Evolutionary conservation across 2,113 vertebrate species (phyloP), one percentile per base, ranked within the genome.

Genomic region (Aphyosemion australe): DNA sequence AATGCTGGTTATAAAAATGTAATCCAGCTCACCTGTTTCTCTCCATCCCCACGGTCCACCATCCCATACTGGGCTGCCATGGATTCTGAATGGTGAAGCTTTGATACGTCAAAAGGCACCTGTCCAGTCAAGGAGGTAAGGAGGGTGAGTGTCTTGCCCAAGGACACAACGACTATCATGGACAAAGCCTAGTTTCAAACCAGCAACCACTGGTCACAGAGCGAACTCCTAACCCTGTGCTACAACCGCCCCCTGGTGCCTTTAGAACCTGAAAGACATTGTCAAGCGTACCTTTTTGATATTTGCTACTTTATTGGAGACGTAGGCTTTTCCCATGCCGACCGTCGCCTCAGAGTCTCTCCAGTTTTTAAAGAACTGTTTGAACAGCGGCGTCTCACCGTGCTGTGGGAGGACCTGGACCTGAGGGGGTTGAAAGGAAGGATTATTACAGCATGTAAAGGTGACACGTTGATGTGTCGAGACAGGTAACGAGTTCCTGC

Each of bases 361-460:
- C 97, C 97, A 99, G 92, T 96, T 97, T 87, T 99, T 99, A 92
- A 99, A 99, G 91, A 98, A 99, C 76, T 99, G 97, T 84, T 98
- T 99, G 90, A 99, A 99, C 61, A 99, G 89, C 0, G 97, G 97
- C 0, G 96, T 99, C 93, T 99, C 97, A 0, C 97, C 97, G 0
- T 90, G 93, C 84, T 99, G 95, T 0, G 97, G 97, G 51, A 99
- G 94, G 58, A 99, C 89, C 75, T 98, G 94, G 63, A 99, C 95
- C 91, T 26, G 26, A 26, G 26, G 26, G 26, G 26, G 26, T 26
- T 26, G 26, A 26, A 26, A 26, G 26, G 3, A 26, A 26, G 26
- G 26, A 26, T 26, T 26, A 26, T 26, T 26, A 2, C 26, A 26
- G 26, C 26, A 1, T 5, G 26, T 26, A 26, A 26, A 26, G 26